phyloP scores from a whole-genome alignment of 2,797 vertebrate genomes.

The Eleutherodactylus coqui region DNA sequence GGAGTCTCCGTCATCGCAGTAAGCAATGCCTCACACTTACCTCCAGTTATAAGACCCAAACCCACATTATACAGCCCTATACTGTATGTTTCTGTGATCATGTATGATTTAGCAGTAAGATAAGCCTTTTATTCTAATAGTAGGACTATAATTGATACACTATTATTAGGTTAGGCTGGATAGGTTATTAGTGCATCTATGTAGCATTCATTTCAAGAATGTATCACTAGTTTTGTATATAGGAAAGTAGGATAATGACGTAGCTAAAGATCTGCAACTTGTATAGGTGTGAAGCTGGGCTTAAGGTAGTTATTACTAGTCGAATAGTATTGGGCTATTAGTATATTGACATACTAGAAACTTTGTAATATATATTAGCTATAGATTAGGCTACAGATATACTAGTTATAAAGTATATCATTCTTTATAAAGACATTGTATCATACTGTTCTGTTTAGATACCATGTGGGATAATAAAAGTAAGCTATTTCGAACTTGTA shows the following conservation, averaged over 20 bases:
- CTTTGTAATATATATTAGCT: neutral
- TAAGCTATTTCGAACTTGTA: neutral
- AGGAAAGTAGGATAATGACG: neutral
- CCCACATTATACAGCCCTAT: neutral
- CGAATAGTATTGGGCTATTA: neutral
- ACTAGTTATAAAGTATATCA: neutral
- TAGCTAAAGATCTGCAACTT: neutral
- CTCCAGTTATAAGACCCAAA: neutral
- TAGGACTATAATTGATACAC: neutral
- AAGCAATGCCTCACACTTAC: conserved; percentile 74
- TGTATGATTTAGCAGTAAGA: neutral
- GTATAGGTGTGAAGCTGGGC: neutral
- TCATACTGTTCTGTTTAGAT: neutral
- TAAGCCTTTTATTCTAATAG: neutral
- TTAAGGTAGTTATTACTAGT: neutral
- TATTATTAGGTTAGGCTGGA: neutral
- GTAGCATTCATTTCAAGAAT: neutral
- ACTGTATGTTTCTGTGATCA: neutral
- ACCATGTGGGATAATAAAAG: neutral
- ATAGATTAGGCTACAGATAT: neutral
- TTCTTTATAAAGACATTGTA: neutral
- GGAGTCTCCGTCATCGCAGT: conserved; percentile 97
- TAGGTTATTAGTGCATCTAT: neutral
- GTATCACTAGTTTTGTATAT: neutral
- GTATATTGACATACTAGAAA: neutral